These are phyloP conservation scores for Lottia gigantea DNA, from an alignment of 2,888 invertebrate species.

Conservation along the genomic window DNA sequence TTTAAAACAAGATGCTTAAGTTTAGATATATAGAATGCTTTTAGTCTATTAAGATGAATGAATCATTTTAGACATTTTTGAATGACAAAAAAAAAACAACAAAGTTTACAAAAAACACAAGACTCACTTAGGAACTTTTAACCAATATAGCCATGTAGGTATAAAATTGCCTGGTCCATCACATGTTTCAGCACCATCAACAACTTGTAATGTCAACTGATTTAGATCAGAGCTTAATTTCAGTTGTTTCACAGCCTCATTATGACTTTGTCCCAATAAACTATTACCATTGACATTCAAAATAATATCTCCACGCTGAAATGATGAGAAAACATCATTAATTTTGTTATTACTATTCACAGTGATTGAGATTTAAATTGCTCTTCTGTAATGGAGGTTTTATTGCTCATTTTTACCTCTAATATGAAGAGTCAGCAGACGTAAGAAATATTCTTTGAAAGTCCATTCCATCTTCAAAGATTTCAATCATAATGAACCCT, in stretches of 20 bases:
- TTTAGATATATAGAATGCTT: no score
- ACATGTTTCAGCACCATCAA: conserved; percentile 69
- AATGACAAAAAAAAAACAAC: no score
- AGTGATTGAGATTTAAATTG: no score
- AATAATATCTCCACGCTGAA: conserved; percentile 70
- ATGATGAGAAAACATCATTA: conserved; percentile 16
- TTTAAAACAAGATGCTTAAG: no score
- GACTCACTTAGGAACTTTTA: conserved; percentile 68
- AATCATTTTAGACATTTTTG: no score
- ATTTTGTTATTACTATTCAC: no score
- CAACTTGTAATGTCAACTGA: conserved; percentile 65
- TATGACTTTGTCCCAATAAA: conserved; percentile 68
- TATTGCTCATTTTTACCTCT: background rate
- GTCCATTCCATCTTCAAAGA: no score
- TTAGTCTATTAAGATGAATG: no score
- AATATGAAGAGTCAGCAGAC: background rate
- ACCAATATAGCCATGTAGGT: conserved; percentile 71
- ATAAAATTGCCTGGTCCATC: conserved; percentile 68
- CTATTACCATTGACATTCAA: conserved; percentile 68
- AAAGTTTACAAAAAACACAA: no score
- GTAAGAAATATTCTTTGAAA: no score
- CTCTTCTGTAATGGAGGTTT: no score
- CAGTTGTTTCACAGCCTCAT: conserved; percentile 69
- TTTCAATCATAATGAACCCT: no score
- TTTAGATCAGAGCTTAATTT: conserved; percentile 65